Evolutionary conservation across 2,113 vertebrate genomes (phyloP), one percentile per base, ranked within the genome.

Genomic region (Ahaetulla prasina): DNA sequence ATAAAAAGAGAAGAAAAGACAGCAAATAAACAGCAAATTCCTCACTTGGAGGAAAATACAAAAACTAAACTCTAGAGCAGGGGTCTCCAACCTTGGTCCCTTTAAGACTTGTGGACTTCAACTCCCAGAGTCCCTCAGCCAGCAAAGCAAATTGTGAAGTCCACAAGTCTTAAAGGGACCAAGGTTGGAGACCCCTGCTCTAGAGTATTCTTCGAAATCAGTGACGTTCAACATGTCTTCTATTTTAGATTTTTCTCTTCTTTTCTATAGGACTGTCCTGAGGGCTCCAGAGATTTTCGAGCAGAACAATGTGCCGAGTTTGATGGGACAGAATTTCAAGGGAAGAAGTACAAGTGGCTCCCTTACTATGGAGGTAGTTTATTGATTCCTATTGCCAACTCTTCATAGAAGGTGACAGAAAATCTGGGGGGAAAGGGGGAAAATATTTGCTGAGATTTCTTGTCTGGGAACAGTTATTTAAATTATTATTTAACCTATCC

Each of bases 241-340:
- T 11, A 16, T 47, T 47, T 3, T 0, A 63, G 9, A 8, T 10
- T 2, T 11, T 87, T 84, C 88, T 94, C 35, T 94, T 25, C 68
- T 25, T 91, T 25, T n/a, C 16, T 25, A 25, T 95, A 99, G 99
- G 98, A 97, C 95, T 99, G 99, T 94, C 98, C 98, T 0, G 98
- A 98, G 2, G 98, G 98, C 1, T 97, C 98, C 85, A 94, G 49
- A 22, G 99, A 99, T 95, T 99, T 99, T 97, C 97, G 99, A 20
- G 99, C 99, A 2, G 98, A 99, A 94, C 99, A 99, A 95, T 99
- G 99, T 93, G 94, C 99, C 1, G 97, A 98, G 93, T 98, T 98
- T 0, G 99, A 99, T 5, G 97, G 97, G 30, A 96, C 85, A 0
- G 98, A 98, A 93, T 99, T 99, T 95, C 98, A 99, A 95, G 99